Conservation (phyloP, 1,140 invertebrate genomes). For the Copidosoma floridanum region DNA sequence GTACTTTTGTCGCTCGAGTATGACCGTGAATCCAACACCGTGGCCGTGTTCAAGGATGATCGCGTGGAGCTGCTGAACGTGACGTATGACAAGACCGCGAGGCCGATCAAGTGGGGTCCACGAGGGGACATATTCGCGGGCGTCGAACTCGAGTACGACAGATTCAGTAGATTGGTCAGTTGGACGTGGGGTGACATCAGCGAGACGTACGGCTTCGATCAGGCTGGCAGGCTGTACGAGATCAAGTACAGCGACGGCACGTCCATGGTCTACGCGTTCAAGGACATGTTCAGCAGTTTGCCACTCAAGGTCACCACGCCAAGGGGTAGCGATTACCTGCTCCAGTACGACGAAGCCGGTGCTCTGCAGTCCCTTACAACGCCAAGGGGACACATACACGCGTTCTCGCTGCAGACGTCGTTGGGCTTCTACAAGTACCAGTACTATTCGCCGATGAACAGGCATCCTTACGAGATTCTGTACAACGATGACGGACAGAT, state of each 20-base stretch:
- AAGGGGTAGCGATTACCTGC: slow-evolving; percentile 84
- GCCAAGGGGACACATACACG: slow-evolving; percentile 88
- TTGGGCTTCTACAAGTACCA: slow-evolving; percentile 91
- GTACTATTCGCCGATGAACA: slow-evolving; percentile 85
- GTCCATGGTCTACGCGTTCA: slow-evolving; percentile 82
- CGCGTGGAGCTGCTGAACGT: slow-evolving; percentile 86
- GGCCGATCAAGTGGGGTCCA: slow-evolving; percentile 86
- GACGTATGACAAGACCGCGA: slow-evolving; percentile 86
- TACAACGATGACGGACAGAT: slow-evolving; percentile 90
- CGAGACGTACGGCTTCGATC: slow-evolving; percentile 85
- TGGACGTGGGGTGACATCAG: slow-evolving; percentile 91
- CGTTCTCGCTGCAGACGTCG: slow-evolving; percentile 87
- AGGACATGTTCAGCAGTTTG: slow-evolving; percentile 82
- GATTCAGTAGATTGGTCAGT: slow-evolving; percentile 82
- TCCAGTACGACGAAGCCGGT: slow-evolving; percentile 90
- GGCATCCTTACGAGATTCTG: slow-evolving; percentile 85
- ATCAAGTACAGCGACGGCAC: slow-evolving; percentile 86
- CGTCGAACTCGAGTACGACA: slow-evolving; percentile 89
- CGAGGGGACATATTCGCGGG: slow-evolving; percentile 80
- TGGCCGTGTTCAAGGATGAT: slow-evolving; percentile 87
- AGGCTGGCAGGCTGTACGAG: slow-evolving; percentile 80
- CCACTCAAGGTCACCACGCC: slow-evolving; percentile 90
- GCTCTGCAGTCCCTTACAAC: slow-evolving; percentile 88
- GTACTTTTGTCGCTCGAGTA: slow-evolving; percentile 90
- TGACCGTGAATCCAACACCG: slow-evolving; percentile 83